phyloP scores from a whole-genome alignment of 2,797 vertebrate species.

The Enteromius paludinosus region DNA sequence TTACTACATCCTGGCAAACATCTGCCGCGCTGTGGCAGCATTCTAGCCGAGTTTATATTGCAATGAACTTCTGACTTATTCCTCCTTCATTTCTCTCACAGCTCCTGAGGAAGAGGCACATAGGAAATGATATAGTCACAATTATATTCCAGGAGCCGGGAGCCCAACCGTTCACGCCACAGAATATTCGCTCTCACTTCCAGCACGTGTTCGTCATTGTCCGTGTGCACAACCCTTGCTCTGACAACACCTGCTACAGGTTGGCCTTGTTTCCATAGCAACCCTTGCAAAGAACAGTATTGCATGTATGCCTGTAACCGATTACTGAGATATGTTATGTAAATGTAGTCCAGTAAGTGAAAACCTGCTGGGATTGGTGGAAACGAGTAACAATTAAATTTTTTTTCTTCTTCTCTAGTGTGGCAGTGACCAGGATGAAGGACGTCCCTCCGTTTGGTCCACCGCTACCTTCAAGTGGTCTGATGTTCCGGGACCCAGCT shows the following conservation, averaged over 20 bases:
- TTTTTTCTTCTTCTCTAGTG: constrained; percentile 71
- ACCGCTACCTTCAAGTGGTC: constrained; percentile 80
- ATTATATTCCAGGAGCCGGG: constrained; percentile 97
- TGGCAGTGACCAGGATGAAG: constrained; percentile 94
- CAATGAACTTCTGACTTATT: not conserved
- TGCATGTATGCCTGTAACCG: constrained; percentile 32
- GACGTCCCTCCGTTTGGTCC: constrained; percentile 94
- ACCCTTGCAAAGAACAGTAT: constrained; percentile 12
- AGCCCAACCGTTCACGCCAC: constrained; percentile 91
- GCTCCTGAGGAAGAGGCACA: constrained; percentile 94
- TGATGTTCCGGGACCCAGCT: constrained; percentile 85
- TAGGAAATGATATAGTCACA: constrained; percentile 97
- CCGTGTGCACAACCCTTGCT: constrained; percentile 88
- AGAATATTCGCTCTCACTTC: constrained; percentile 93
- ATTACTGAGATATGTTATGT: not conserved
- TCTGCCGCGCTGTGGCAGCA: not conserved
- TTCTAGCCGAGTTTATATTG: not conserved
- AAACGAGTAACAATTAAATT: not conserved
- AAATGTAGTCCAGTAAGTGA: not conserved
- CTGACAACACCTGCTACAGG: constrained; percentile 90
- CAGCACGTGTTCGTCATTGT: constrained; percentile 96
- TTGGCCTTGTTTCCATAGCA: constrained; percentile 65
- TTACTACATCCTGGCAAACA: not conserved
- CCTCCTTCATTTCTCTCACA: constrained; percentile 60
- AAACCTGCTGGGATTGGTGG: not conserved